Evolutionary conservation across 1,140 invertebrate species (phyloP).

Genomic region (Acyrthosiphon pisum): DNA sequence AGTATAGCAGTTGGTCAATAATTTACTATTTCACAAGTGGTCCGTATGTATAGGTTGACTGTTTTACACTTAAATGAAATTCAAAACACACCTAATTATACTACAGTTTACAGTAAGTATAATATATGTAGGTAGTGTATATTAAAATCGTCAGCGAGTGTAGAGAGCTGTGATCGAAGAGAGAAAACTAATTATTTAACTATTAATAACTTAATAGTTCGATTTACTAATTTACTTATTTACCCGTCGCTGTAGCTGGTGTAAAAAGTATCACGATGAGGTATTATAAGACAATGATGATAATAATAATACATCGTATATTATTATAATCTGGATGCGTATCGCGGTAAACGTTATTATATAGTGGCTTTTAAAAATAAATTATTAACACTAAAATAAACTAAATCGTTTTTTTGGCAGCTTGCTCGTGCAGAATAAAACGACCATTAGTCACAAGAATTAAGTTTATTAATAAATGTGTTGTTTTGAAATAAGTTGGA

Average conservation of each 20-base stretch:
- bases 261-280: neutral
- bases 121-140: too few species aligned
- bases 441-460: conserved; percentile 26
- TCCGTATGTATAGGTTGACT: neutral
- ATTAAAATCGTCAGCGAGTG: neutral
- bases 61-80: neutral
- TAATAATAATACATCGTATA: neutral
- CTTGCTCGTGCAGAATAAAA: neutral
- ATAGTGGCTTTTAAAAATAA: conserved; percentile 17
- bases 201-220: too few species aligned
- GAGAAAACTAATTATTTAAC: too few species aligned
- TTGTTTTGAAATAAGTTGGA: conserved; percentile 31
- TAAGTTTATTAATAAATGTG: conserved; percentile 34
- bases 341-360: neutral
- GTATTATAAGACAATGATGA: neutral
- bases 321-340: neutral
- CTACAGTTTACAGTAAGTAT: neutral
- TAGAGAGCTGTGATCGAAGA: neutral
- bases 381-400: conserved; percentile 36
- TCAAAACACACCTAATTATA: neutral
- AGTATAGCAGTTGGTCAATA: neutral
- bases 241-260: neutral
- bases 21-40: neutral
- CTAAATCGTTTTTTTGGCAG: conserved; percentile 48
- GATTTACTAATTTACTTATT: neutral